Percentiles rank a stretch among this genome's conserved stretches.
phyloP scores from a whole-genome alignment of 2,888 invertebrate species.

The Drosophila mimetica region DNA sequence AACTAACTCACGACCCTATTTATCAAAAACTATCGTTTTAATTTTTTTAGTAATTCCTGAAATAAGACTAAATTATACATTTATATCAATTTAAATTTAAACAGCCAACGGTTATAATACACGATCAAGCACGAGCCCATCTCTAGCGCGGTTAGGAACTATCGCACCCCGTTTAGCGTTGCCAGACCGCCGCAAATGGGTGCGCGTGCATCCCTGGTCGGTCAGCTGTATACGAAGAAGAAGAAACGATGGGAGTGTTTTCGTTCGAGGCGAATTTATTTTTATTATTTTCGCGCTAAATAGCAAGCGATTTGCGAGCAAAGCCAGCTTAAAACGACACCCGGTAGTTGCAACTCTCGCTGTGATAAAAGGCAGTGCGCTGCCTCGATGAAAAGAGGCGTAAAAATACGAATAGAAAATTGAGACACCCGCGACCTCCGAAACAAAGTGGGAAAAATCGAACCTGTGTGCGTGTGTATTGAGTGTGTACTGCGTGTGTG shows the following conservation, averaged over 20 bases:
- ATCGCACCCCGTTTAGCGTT: neutral
- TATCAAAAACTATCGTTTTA: too few species aligned
- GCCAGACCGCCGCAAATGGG: neutral
- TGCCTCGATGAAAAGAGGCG: conserved; percentile 32
- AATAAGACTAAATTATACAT: too few species aligned
- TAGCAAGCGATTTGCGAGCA: conserved; percentile 44
- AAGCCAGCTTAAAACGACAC: conserved; percentile 38
- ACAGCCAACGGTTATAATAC: too few species aligned
- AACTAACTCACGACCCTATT: too few species aligned
- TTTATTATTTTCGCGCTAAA: conserved; percentile 53
- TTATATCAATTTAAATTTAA: too few species aligned
- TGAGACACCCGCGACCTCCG: conserved; percentile 57
- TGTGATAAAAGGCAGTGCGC: conserved; percentile 25
- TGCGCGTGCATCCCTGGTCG: neutral
- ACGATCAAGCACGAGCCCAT: neutral
- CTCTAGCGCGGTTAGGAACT: neutral
- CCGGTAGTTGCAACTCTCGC: conserved; percentile 13
- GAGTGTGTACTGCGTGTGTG: conserved; percentile 15
- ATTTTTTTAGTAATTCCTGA: too few species aligned
- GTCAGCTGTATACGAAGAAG: conserved; percentile 67
- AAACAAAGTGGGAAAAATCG: conserved; percentile 78
- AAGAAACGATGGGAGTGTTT: conserved; percentile 74
- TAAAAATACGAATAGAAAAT: conserved; percentile 53
- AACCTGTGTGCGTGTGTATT: conserved; percentile 55
- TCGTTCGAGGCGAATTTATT: conserved; percentile 57